These are phyloP conservation scores for Vesta saturnalis DNA, from an alignment of 2,888 invertebrate genomes.

Conservation along the genomic window DNA sequence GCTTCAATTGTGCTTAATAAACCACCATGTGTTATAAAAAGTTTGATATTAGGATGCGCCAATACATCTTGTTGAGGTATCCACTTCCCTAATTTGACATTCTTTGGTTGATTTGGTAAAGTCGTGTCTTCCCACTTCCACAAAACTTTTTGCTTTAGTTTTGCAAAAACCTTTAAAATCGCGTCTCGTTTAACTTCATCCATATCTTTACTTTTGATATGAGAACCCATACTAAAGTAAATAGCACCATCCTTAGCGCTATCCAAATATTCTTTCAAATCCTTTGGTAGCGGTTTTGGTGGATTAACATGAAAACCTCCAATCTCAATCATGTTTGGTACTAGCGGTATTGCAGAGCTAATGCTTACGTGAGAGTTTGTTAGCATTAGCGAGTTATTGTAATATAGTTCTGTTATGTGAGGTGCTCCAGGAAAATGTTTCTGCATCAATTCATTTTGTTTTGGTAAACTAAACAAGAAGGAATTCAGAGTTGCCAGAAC, in stretches of 20 bases:
- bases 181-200: constrained; percentile 44
- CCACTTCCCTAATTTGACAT: constrained; percentile 27
- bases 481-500: constrained; percentile 33
- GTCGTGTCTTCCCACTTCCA: constrained; percentile 55
- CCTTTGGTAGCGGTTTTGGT: constrained; percentile 53
- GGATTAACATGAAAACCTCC: constrained; percentile 65
- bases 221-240: constrained; percentile 69
- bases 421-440: constrained; percentile 42
- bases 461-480: constrained; percentile 33
- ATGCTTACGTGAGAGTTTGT: constrained; percentile 64
- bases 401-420: constrained; percentile 42
- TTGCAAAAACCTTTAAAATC: constrained; percentile 52
- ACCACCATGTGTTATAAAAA: constrained; percentile 65
- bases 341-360: constrained; percentile 63
- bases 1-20: constrained; percentile 63
- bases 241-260: constrained; percentile 65
- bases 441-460: constrained; percentile 38
- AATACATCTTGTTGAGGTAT: constrained; percentile 29
- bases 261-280: constrained; percentile 65
- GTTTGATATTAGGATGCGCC: constrained; percentile 61
- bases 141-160: constrained; percentile 54
- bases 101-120: constrained; percentile 5
- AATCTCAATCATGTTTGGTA: constrained; percentile 68
- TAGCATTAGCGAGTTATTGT: constrained; percentile 52
- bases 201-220: constrained; percentile 62